Conservation (phyloP, 1,140 invertebrate species). For the Trinorchestia longiramus region DNA sequence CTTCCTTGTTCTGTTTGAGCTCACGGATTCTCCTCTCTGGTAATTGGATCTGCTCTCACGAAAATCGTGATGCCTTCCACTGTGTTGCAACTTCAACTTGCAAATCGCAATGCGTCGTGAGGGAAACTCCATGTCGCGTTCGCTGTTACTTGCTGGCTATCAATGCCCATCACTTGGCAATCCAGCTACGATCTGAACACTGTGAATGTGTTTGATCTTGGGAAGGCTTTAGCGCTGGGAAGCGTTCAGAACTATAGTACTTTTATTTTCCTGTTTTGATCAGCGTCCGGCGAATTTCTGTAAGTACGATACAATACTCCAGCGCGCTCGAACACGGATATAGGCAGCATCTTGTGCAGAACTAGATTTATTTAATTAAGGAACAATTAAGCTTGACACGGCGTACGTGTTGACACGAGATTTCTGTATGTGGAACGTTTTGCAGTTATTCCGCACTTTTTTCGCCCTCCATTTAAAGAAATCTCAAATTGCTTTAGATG, state of each 20-base stretch:
- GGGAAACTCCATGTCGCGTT: conserved; percentile 14
- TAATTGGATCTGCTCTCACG: conserved; percentile 34
- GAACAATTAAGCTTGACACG: not conserved
- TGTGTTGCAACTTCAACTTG: not conserved
- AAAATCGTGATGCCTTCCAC: not conserved
- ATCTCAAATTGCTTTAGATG: not conserved
- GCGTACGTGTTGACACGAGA: not conserved
- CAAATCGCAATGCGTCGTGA: not conserved
- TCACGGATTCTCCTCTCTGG: not conserved
- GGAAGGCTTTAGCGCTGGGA: not conserved
- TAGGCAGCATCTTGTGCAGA: not conserved
- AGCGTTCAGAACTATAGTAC: too few relatives aligned
- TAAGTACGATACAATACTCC: not conserved
- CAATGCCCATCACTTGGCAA: not conserved
- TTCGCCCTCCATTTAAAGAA: not conserved
- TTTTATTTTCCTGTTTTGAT: not conserved
- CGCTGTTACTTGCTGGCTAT: not conserved
- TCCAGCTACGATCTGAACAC: not conserved
- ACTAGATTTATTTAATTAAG: not conserved
- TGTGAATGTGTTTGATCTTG: not conserved
- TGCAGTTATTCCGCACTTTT: not conserved
- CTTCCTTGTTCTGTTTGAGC: not conserved
- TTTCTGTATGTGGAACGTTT: not conserved
- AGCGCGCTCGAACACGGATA: not conserved
- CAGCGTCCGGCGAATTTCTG: not conserved